Evolutionary conservation across 1,140 invertebrate species (phyloP).

Genomic region (Dryas iulia): DNA sequence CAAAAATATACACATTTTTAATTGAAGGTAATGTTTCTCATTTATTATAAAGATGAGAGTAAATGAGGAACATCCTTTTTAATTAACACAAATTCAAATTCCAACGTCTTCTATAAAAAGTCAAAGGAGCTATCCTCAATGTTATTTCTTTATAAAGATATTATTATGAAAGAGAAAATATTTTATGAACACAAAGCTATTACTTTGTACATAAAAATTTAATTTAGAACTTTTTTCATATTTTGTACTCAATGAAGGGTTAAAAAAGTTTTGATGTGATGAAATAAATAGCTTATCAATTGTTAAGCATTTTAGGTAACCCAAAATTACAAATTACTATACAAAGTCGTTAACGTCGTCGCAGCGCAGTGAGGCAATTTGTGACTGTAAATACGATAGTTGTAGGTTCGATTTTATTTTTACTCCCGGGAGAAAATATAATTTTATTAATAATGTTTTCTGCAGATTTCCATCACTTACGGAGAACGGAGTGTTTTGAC

Average conservation of each 20-base stretch:
- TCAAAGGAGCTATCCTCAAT: not conserved
- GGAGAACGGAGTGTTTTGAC: too few relatives aligned
- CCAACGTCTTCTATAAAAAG: not conserved
- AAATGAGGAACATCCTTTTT: slow-evolving; percentile 6
- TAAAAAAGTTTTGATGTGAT: too few relatives aligned
- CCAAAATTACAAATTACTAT: too few relatives aligned
- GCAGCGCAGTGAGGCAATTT: too few relatives aligned
- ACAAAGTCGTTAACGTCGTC: too few relatives aligned
- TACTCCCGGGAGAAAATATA: too few relatives aligned
- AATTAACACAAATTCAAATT: not conserved
- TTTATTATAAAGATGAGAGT: not conserved
- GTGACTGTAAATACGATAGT: too few relatives aligned
- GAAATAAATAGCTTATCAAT: too few relatives aligned
- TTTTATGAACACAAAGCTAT: not conserved
- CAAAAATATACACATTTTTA: not conserved
- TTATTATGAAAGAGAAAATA: not conserved
- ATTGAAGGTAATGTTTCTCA: not conserved
- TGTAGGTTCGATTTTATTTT: too few relatives aligned
- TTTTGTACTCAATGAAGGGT: not conserved
- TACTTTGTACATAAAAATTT: not conserved
- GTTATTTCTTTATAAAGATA: not conserved
- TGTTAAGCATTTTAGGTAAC: too few relatives aligned
- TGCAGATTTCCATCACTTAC: too few relatives aligned
- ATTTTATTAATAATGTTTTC: too few relatives aligned
- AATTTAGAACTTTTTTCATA: not conserved